A percentile compares a stretch with the other conserved stretches of the same genome.
Evolutionary conservation across 2,113 vertebrate genomes (phyloP).

Genomic region (Phocoena sinus): DNA sequence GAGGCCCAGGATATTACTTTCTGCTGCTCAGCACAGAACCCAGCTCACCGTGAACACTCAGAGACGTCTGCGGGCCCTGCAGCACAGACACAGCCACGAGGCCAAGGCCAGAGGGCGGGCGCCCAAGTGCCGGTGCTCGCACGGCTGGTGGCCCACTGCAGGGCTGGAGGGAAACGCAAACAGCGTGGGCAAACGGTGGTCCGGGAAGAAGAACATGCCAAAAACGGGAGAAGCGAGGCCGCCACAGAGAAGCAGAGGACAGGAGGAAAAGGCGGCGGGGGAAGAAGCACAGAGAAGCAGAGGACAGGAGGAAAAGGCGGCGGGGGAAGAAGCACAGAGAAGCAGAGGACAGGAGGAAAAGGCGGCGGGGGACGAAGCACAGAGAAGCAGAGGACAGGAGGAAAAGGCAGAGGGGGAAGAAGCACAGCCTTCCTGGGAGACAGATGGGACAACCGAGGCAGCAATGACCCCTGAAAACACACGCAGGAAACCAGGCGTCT

Average conservation of each 20-base stretch:
- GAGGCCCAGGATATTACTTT: neutral
- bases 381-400: neutral
- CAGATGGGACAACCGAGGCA: neutral
- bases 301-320: too few species aligned
- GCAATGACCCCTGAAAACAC: neutral
- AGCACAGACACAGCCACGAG: neutral
- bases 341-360: too few species aligned
- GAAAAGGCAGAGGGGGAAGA: too few species aligned
- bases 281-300: too few species aligned
- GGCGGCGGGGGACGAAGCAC: too few species aligned
- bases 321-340: too few species aligned
- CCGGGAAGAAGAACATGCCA: neutral
- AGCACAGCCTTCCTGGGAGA: neutral
- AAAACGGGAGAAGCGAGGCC: neutral
- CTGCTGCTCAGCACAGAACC: neutral
- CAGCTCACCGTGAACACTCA: neutral
- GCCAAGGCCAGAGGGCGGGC: too few species aligned
- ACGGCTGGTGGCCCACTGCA: accelerated
- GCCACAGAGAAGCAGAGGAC: neutral
- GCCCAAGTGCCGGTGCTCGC: too few species aligned
- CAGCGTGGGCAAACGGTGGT: neutral
- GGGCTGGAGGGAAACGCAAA: too few species aligned
- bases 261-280: too few species aligned
- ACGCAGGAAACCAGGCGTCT: too few species aligned
- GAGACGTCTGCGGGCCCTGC: neutral